Conservation (phyloP, 2,888 invertebrate species). For the Caenorhabditis uteleia region DNA sequence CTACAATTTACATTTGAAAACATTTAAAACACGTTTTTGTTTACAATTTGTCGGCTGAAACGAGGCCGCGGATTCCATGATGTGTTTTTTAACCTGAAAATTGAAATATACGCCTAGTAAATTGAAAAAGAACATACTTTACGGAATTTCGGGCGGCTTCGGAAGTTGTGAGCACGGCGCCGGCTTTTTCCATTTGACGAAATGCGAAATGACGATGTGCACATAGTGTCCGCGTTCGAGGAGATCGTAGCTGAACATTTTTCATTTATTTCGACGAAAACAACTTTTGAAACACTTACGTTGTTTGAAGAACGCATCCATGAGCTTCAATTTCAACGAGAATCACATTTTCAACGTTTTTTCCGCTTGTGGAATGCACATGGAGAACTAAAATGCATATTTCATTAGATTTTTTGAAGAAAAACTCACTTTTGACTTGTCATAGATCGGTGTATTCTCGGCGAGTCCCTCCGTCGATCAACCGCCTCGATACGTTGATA, state of each 20-base stretch:
- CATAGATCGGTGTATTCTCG: slow-evolving; percentile 51
- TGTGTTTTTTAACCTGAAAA: too few relatives aligned
- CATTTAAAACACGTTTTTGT: too few relatives aligned
- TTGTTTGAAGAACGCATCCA: slow-evolving; percentile 76
- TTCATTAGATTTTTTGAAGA: too few relatives aligned
- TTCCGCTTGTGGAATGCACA: slow-evolving; percentile 73
- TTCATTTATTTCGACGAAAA: too few relatives aligned
- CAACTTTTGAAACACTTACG: slow-evolving; percentile 66
- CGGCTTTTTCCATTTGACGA: slow-evolving; percentile 79
- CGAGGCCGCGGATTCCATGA: too few relatives aligned
- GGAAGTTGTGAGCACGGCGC: slow-evolving; percentile 81
- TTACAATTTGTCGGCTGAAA: too few relatives aligned
- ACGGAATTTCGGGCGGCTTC: too few relatives aligned
- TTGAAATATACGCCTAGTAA: too few relatives aligned
- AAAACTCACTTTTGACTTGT: slow-evolving; percentile 67
- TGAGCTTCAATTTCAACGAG: slow-evolving; percentile 75
- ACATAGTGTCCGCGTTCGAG: slow-evolving; percentile 73
- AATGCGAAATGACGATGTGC: slow-evolving; percentile 74
- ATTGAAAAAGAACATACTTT: too few relatives aligned
- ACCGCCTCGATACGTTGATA: slow-evolving; percentile 73
- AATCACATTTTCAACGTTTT: slow-evolving; percentile 69
- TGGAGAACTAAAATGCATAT: too few relatives aligned
- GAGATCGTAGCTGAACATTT: slow-evolving; percentile 71
- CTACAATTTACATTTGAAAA: too few relatives aligned
- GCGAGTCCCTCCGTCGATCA: slow-evolving; percentile 72